Evolutionary conservation across 2,888 invertebrate genomes (phyloP).

Genomic region (Brenthis ino): DNA sequence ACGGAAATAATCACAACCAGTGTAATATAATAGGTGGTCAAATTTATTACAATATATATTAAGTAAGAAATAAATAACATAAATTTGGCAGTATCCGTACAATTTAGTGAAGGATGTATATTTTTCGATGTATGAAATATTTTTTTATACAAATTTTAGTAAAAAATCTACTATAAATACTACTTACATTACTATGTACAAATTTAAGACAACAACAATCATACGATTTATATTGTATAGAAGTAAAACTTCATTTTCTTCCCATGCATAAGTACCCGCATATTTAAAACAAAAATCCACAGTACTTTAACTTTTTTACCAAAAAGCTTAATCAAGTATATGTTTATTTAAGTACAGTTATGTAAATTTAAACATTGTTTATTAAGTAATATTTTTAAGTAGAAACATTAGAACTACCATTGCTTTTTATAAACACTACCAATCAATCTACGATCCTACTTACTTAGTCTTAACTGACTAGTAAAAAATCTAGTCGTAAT

Average conservation of each 20-base stretch:
- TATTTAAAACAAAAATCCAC: neutral
- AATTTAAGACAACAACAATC: conserved; percentile 29
- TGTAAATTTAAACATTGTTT: conserved; percentile 19
- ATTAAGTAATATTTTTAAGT: conserved; percentile 25
- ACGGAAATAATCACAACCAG: conserved; percentile 73
- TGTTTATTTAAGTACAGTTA: conserved; percentile 33
- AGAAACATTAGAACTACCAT: conserved; percentile 10
- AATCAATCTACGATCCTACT: conserved; percentile 36
- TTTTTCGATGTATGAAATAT: conserved; percentile 32
- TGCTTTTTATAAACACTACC: conserved; percentile 13
- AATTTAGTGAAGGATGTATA: conserved; percentile 30
- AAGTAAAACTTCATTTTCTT: conserved; percentile 5
- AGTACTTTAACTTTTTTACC: neutral
- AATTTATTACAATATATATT: conserved; percentile 46
- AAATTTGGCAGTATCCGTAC: conserved; percentile 29
- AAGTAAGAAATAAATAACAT: conserved; percentile 12
- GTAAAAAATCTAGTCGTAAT: conserved; percentile 75
- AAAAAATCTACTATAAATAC: conserved; percentile 60
- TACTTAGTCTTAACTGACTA: conserved; percentile 62
- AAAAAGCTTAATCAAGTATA: conserved; percentile 7
- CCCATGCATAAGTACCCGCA: conserved; percentile 1
- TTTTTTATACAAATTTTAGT: conserved; percentile 50
- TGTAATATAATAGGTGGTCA: conserved; percentile 49
- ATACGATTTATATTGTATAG: conserved; percentile 13
- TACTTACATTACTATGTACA: conserved; percentile 39